Evolutionary conservation across 2,888 invertebrate genomes (phyloP).

Genomic region (Hirtodrosophila alboralis): DNA sequence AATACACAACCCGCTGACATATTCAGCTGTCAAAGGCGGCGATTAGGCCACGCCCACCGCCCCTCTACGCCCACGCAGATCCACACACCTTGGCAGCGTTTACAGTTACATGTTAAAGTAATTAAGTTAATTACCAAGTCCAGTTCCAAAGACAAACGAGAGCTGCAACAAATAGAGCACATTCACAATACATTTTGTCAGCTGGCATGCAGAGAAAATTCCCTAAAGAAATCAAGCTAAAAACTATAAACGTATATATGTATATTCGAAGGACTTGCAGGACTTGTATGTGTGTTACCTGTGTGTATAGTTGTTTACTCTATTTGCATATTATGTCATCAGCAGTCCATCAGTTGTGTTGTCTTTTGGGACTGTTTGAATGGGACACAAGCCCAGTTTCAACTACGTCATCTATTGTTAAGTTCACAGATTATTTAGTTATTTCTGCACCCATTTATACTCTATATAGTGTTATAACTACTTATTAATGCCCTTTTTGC

Average conservation of each 20-base stretch:
- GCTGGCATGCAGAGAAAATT: conserved; percentile 69
- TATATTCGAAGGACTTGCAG: conserved; percentile 27
- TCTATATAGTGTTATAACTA: conserved; percentile 28
- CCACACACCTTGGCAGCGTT: conserved; percentile 65
- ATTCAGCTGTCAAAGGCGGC: conserved; percentile 53
- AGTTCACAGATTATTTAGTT: conserved; percentile 68
- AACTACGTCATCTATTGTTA: conserved; percentile 53
- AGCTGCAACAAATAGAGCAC: conserved; percentile 44
- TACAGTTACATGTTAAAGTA: conserved; percentile 72
- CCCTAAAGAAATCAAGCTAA: conserved; percentile 83
- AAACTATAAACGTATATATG: conserved; percentile 72
- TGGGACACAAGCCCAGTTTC: conserved; percentile 41
- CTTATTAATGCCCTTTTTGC: conserved; percentile 62
- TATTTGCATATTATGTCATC: conserved; percentile 81
- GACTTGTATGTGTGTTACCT: conserved; percentile 26
- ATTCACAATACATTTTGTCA: conserved; percentile 45
- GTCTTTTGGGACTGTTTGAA: conserved; percentile 67
- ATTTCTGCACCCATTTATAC: conserved; percentile 1
- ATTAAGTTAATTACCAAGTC: conserved; percentile 78
- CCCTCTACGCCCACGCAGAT: conserved; percentile 20
- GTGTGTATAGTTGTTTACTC: conserved; percentile 31
- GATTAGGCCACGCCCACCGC: too few species aligned
- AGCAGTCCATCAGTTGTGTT: conserved; percentile 70
- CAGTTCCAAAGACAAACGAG: conserved; percentile 58
- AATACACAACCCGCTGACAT: conserved; percentile 41